Percentiles rank a stretch among this genome's conserved stretches.
phyloP scores from a whole-genome alignment of 2,113 vertebrate species.

The Benitochromis conjunctus region DNA sequence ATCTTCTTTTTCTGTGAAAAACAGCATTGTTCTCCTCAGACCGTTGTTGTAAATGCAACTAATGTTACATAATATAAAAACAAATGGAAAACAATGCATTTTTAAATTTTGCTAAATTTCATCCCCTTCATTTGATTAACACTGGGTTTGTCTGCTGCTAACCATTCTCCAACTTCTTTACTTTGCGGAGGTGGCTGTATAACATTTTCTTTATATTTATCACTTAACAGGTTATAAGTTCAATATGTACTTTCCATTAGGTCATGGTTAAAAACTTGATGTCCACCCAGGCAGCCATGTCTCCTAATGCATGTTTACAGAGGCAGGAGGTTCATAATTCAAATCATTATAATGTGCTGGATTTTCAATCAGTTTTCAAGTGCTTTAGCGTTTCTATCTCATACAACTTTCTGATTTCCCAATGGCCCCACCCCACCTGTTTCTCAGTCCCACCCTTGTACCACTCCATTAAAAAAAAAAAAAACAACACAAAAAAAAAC shows the following conservation, averaged over 20 bases:
- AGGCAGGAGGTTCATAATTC: background rate
- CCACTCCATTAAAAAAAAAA: background rate
- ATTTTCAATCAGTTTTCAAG: background rate
- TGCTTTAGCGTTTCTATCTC: background rate
- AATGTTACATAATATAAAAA: background rate
- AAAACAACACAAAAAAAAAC: accelerated
- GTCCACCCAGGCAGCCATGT: background rate
- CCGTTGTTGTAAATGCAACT: background rate
- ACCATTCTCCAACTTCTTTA: background rate
- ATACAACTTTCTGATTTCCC: background rate
- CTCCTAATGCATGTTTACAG: background rate
- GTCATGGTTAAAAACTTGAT: background rate
- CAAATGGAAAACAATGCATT: background rate
- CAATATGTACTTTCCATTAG: background rate
- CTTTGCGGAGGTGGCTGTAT: too few species aligned
- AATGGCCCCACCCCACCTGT: background rate
- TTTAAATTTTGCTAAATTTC: background rate
- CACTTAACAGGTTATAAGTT: background rate
- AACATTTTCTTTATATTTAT: too few species aligned
- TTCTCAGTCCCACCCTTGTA: background rate
- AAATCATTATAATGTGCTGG: background rate
- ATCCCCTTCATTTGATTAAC: background rate
- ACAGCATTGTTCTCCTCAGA: background rate
- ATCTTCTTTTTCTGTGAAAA: background rate
- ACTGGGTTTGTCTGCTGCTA: background rate